Percentiles rank a stretch among this genome's conserved stretches.
Conservation (phyloP, 2,113 vertebrate species). For the Casuarius casuarius region DNA sequence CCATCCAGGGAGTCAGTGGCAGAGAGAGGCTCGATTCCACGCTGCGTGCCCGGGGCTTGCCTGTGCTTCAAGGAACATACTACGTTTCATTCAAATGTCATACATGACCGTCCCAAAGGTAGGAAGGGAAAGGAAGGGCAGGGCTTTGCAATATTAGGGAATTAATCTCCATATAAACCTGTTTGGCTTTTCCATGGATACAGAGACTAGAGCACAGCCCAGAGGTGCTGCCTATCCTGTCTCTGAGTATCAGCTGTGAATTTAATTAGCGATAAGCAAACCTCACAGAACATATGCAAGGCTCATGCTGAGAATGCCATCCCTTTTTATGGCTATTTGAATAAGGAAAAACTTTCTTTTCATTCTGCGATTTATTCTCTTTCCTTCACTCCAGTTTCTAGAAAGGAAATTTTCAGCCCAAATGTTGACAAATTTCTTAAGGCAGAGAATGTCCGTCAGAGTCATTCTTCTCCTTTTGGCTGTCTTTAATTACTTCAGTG, state of each 20-base stretch:
- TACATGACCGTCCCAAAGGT: neutral
- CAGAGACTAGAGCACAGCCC: neutral
- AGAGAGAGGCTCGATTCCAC: neutral
- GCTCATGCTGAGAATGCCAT: neutral
- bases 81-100: neutral
- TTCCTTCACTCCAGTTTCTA: neutral
- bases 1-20: neutral
- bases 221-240: neutral
- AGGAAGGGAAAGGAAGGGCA: neutral
- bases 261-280: neutral
- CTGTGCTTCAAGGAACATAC: neutral
- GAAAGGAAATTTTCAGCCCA: neutral
- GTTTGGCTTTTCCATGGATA: neutral
- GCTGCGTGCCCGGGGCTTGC: accelerated
- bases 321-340: neutral
- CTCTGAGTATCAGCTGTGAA: neutral
- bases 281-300: neutral
- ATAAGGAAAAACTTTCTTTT: neutral
- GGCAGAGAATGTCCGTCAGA: neutral
- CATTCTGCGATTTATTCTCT: neutral
- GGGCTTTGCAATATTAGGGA: neutral
- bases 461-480: no score
- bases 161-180: neutral
- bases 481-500: neutral
- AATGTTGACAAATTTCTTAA: neutral